Evolutionary conservation across 2,113 vertebrate species (phyloP).

Genomic region (Miniopterus natalensis): DNA sequence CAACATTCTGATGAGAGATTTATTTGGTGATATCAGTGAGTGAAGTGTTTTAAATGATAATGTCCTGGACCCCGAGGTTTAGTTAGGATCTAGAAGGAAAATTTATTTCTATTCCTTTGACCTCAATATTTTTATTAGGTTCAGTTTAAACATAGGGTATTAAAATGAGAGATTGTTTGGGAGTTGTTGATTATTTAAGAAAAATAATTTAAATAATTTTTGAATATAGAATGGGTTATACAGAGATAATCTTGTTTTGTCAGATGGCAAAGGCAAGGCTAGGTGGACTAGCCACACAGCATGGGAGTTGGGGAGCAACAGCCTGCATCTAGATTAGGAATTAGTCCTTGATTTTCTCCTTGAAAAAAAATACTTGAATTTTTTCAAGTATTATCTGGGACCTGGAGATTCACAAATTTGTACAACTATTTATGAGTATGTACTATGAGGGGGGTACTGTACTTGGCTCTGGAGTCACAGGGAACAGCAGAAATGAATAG

Average conservation of each 20-base stretch:
- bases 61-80: not conserved
- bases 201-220: not conserved
- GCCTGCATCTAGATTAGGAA: not conserved
- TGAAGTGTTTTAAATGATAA: slow-evolving; percentile 46
- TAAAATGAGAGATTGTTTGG: slow-evolving; percentile 43
- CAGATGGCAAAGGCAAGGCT: not conserved
- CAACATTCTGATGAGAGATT: not conserved
- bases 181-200: not conserved
- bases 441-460: not conserved
- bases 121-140: not conserved
- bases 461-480: not conserved
- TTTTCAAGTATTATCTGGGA: not conserved
- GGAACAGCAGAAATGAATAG: not conserved
- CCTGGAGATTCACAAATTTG: not conserved
- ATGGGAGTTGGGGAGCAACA: not conserved
- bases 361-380: no score
- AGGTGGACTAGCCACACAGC: not conserved
- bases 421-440: not conserved
- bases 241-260: not conserved
- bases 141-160: slow-evolving; percentile 6
- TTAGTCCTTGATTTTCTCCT: slow-evolving; percentile 18
- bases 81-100: not conserved
- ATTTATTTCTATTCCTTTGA: slow-evolving; percentile 38
- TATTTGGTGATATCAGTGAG: not conserved
- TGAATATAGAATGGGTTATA: not conserved